phyloP scores from a whole-genome alignment of 1,140 invertebrate genomes.

The Drosophila suzukii region DNA sequence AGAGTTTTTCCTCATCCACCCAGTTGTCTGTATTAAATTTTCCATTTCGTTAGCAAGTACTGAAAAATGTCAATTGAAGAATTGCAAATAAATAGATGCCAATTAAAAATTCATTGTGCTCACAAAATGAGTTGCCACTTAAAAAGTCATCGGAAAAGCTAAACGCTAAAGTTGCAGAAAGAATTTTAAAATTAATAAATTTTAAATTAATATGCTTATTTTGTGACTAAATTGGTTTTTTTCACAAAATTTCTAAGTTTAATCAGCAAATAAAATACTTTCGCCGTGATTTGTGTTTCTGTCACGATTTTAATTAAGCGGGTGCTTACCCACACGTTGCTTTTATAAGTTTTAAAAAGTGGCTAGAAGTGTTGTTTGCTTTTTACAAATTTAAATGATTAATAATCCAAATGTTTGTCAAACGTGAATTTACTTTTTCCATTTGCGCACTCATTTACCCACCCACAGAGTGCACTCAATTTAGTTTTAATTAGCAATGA shows the following conservation, averaged over 20 bases:
- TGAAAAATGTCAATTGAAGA: constrained; percentile 63
- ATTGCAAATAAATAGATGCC: constrained; percentile 71
- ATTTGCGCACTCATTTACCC: constrained; percentile 25
- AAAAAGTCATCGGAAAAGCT: constrained; percentile 2
- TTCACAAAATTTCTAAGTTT: not conserved
- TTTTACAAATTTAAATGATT: constrained; percentile 68
- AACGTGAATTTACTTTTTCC: constrained; percentile 62
- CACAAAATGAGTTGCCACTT: constrained; percentile 21
- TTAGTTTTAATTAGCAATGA: constrained; percentile 82
- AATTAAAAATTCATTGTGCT: constrained; percentile 71
- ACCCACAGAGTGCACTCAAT: constrained; percentile 63
- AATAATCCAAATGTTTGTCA: constrained; percentile 43
- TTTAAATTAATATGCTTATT: not conserved
- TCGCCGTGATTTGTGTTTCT: not conserved
- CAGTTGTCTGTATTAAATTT: constrained; percentile 2
- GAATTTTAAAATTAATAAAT: not conserved
- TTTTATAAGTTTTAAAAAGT: not conserved
- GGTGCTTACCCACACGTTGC: constrained; percentile 13
- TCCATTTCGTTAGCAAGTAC: constrained; percentile 9
- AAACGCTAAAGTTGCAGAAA: constrained; percentile 10
- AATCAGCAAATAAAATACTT: not conserved
- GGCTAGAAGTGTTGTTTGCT: constrained; percentile 15
- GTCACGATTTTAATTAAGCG: constrained; percentile 58
- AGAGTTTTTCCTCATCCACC: not conserved
- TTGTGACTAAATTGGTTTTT: not conserved